A percentile compares a stretch with the other conserved stretches of the same genome.
Conservation (phyloP, 2,113 vertebrate species). For the Microcebus jonahi region DNA sequence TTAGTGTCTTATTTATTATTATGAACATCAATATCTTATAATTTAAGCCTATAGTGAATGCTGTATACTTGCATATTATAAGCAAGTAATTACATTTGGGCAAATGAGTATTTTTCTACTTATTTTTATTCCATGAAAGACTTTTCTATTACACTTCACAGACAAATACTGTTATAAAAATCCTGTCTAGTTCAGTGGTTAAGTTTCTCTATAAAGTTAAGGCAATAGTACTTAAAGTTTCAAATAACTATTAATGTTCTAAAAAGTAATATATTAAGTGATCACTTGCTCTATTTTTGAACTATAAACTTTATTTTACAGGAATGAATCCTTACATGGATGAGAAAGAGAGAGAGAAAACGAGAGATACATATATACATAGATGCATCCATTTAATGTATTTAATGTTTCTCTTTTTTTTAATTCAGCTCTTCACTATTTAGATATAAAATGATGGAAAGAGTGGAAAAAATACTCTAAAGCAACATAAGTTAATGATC, state of each 20-base stretch:
- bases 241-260: not conserved
- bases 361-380: not conserved
- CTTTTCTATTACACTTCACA: not conserved
- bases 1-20: not conserved
- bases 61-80: not conserved
- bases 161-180: not conserved
- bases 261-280: not conserved
- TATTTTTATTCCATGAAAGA: not conserved
- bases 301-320: not conserved
- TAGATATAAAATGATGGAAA: not conserved
- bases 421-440: not conserved
- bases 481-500: not conserved
- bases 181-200: not conserved
- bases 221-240: not conserved
- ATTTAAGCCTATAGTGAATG: constrained; percentile 1
- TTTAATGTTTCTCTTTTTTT: not conserved
- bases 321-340: not conserved
- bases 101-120: constrained; percentile 25
- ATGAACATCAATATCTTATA: constrained; percentile 38
- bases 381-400: not conserved
- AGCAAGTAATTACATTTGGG: not conserved
- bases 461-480: not conserved
- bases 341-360: not conserved
- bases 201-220: not conserved
- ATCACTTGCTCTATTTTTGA: not conserved